Conservation (phyloP, 2,888 invertebrate genomes). For the Ochropacha duplaris region DNA sequence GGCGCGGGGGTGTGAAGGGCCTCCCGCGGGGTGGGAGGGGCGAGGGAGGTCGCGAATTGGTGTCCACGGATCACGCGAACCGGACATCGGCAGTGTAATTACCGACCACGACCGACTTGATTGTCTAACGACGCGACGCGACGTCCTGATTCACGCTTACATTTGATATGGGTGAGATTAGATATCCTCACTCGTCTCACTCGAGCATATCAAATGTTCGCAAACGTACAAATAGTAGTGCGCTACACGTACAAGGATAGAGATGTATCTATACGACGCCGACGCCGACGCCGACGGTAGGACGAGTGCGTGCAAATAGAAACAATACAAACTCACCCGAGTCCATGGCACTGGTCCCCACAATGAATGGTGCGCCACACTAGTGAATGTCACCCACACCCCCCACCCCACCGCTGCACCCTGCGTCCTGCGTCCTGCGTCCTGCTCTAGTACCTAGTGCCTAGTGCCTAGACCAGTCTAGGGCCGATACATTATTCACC, state of each 20-base stretch:
- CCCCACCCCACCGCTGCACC: slow-evolving; percentile 22
- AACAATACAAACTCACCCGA: slow-evolving; percentile 48
- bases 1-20: slow-evolving; percentile 3
- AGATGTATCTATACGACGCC: no score
- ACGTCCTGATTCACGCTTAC: no score
- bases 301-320: not conserved
- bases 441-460: no score
- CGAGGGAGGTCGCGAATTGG: not conserved
- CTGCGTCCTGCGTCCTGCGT: no score
- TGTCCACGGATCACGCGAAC: slow-evolving; percentile 11
- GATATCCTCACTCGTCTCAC: no score
- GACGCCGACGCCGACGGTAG: no score
- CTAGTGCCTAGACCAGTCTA: slow-evolving; percentile 37
- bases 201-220: no score
- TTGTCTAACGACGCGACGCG: no score
- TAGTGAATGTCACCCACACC: slow-evolving; percentile 19
- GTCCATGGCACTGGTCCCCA: slow-evolving; percentile 45
- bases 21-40: not conserved
- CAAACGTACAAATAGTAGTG: no score
- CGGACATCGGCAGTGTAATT: slow-evolving; percentile 13
- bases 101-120: slow-evolving; percentile 15
- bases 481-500: slow-evolving; percentile 47
- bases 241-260: no score
- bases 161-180: not conserved
- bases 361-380: slow-evolving; percentile 31